Percentiles rank a stretch among this genome's conserved stretches.
Evolutionary conservation across 2,797 vertebrate genomes (phyloP).

Genomic region (Pantherophis vulpinus): DNA sequence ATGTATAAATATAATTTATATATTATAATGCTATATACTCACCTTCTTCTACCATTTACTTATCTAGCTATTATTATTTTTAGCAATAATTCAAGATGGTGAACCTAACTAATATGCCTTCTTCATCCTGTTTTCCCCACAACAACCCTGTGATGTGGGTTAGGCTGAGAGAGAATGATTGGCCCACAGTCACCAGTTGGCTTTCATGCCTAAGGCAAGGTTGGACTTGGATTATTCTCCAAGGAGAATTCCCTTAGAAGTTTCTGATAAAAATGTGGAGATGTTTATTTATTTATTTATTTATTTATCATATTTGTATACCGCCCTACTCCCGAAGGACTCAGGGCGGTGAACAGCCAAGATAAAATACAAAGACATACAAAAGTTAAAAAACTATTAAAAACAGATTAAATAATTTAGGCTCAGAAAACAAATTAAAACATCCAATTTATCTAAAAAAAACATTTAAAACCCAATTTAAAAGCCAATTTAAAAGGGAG

Average conservation of each 20-base stretch:
- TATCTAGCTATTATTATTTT: neutral
- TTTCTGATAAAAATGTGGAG: neutral
- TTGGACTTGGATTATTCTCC: neutral
- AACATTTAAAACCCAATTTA: too few species aligned
- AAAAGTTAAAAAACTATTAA: too few species aligned
- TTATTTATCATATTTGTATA: too few species aligned
- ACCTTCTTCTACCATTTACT: neutral
- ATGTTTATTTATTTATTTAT: neutral
- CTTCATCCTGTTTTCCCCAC: neutral
- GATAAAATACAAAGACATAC: too few species aligned
- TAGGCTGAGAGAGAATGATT: neutral
- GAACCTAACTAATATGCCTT: neutral
- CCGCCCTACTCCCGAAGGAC: too few species aligned
- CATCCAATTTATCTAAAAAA: too few species aligned
- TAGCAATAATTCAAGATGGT: neutral
- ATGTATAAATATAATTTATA: neutral
- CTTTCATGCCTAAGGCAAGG: neutral
- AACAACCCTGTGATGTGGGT: neutral
- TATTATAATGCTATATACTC: neutral
- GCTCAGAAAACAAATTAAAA: too few species aligned
- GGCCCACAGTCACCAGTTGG: neutral
- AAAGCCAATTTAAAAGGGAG: too few species aligned
- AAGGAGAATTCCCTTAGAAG: neutral
- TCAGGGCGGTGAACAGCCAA: too few species aligned
- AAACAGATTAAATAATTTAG: too few species aligned